phyloP scores from a whole-genome alignment of 2,888 invertebrate species.

The Cyaniris semiargus region DNA sequence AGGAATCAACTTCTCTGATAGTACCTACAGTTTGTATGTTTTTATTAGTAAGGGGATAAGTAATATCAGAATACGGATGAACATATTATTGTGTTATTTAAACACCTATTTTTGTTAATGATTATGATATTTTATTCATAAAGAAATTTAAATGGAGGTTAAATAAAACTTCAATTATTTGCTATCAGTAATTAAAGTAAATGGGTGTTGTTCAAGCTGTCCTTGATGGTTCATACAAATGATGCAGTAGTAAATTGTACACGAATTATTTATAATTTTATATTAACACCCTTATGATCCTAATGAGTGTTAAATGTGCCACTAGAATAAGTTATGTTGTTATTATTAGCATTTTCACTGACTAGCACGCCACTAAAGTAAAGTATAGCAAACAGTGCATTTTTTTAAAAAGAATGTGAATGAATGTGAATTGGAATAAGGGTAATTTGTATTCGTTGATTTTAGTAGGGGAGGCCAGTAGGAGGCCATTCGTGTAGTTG shows the following conservation, averaged over 20 bases:
- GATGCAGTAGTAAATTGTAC: constrained; percentile 1
- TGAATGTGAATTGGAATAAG: neutral
- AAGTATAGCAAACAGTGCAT: neutral
- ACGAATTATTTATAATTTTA: constrained; percentile 13
- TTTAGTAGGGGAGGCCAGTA: neutral
- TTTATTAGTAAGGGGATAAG: neutral
- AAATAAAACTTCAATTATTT: neutral
- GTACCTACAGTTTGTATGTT: too few species aligned
- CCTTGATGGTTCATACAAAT: neutral
- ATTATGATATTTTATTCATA: neutral
- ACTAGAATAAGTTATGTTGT: constrained; percentile 12
- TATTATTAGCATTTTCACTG: neutral
- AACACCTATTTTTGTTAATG: neutral
- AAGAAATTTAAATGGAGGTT: neutral
- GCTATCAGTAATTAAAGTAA: neutral
- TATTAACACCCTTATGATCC: constrained; percentile 19
- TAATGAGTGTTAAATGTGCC: constrained; percentile 29
- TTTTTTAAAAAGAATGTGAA: neutral
- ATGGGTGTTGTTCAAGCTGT: neutral
- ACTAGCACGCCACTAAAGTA: neutral
- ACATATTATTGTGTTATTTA: neutral
- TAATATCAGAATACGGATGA: neutral
- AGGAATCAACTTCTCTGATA: too few species aligned
- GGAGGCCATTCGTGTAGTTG: too few species aligned
- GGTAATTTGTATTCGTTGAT: neutral